Evolutionary conservation across 2,113 vertebrate genomes (phyloP).

Genomic region (Paramormyrops kingsleyae): DNA sequence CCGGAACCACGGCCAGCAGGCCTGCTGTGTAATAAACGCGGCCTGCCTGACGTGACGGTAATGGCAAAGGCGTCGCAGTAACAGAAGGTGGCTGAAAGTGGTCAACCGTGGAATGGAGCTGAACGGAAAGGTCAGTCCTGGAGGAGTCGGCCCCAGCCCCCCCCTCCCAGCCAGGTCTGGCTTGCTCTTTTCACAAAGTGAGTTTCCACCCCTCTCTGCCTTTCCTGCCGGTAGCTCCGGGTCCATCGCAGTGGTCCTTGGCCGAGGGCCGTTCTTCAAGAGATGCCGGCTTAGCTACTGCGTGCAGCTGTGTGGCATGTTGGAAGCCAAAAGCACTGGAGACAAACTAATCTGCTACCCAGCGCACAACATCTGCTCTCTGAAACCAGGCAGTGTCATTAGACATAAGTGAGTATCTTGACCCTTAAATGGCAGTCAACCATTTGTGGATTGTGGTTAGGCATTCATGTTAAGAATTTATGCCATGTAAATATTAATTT

Average conservation of each 20-base stretch:
- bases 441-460: neutral
- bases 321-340: neutral
- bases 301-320: neutral
- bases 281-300: neutral
- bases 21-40: slow-evolving; percentile 15
- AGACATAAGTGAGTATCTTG: neutral
- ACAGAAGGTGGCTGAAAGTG: neutral
- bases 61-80: neutral
- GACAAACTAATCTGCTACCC: neutral
- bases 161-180: neutral
- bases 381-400: neutral
- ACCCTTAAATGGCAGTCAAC: neutral
- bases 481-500: neutral
- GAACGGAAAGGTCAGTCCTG: neutral
- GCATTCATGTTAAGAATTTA: neutral
- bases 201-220: neutral
- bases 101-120: neutral
- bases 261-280: neutral
- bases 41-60: neutral
- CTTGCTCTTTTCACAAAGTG: too few relatives aligned
- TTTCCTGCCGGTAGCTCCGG: neutral
- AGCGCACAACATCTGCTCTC: neutral
- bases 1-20: neutral
- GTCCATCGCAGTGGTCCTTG: neutral
- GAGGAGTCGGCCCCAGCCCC: too few relatives aligned